phyloP scores from a whole-genome alignment of 2,113 vertebrate genomes.

The Rafetus swinhoei region DNA sequence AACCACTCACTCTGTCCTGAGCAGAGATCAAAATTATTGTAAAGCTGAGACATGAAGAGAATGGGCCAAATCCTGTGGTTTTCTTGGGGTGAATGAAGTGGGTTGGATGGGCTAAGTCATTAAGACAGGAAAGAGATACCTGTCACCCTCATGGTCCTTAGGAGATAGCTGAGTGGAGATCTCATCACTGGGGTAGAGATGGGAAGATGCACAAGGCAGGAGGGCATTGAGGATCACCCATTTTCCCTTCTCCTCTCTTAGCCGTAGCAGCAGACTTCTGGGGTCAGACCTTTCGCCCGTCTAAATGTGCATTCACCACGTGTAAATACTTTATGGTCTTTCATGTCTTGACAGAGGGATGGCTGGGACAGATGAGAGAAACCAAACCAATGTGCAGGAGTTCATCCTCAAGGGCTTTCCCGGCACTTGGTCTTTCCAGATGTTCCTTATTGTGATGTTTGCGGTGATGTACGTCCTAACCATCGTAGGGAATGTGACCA shows the following conservation, averaged over 20 bases:
- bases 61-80: not conserved
- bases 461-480: not conserved
- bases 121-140: not conserved
- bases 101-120: not conserved
- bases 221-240: not conserved
- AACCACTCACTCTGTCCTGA: too few species aligned
- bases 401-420: not conserved
- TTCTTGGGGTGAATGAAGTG: not conserved
- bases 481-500: not conserved
- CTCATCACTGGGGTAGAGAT: not conserved
- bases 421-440: not conserved
- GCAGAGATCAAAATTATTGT: not conserved
- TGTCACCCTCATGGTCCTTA: not conserved
- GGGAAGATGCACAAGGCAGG: not conserved
- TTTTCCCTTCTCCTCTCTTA: not conserved
- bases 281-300: not conserved
- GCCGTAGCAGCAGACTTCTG: not conserved
- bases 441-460: not conserved
- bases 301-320: not conserved
- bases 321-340: not conserved
- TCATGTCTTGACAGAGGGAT: not conserved
- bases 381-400: not conserved
- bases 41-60: not conserved
- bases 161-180: not conserved
- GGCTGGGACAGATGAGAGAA: not conserved